phyloP scores from a whole-genome alignment of 2,888 invertebrate species.

The Microchrysa polita region DNA sequence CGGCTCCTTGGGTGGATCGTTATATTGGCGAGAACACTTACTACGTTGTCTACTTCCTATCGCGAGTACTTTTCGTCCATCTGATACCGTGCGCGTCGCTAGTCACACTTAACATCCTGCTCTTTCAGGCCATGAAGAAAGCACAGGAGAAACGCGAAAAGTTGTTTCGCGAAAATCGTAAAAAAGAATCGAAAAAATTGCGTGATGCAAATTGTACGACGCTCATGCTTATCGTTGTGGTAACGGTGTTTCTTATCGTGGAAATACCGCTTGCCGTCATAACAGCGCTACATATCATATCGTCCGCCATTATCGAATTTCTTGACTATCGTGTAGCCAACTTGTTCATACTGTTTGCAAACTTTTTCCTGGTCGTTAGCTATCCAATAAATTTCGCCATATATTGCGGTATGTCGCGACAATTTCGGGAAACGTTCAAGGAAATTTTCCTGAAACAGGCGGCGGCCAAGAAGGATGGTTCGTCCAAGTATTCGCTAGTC shows the following conservation, averaged over 20 bases:
- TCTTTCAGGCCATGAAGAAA: constrained; percentile 85
- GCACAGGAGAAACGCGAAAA: constrained; percentile 83
- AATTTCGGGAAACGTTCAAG: constrained; percentile 93
- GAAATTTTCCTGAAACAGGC: constrained; percentile 73
- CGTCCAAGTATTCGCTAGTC: constrained; percentile 81
- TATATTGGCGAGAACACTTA: constrained; percentile 77
- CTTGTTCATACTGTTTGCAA: constrained; percentile 81
- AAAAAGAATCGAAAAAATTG: constrained; percentile 80
- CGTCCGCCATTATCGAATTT: constrained; percentile 76
- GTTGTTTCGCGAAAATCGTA: constrained; percentile 80
- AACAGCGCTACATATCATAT: constrained; percentile 84
- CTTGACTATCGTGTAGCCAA: constrained; percentile 82
- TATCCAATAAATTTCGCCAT: constrained; percentile 96
- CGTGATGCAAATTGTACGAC: constrained; percentile 84
- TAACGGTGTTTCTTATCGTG: constrained; percentile 82
- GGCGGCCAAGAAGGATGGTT: constrained; percentile 73
- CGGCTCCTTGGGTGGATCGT: constrained; percentile 76
- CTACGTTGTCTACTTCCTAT: constrained; percentile 83
- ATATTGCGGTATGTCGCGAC: constrained; percentile 95
- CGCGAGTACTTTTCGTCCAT: constrained; percentile 92
- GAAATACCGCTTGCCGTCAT: constrained; percentile 87
- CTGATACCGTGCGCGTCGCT: constrained; percentile 88
- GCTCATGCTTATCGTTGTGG: constrained; percentile 87
- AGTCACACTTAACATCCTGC: constrained; percentile 86
- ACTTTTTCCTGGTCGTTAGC: constrained; percentile 90